Evolutionary conservation across 2,113 vertebrate genomes (phyloP).

Genomic region (Pterocles orientalis): DNA sequence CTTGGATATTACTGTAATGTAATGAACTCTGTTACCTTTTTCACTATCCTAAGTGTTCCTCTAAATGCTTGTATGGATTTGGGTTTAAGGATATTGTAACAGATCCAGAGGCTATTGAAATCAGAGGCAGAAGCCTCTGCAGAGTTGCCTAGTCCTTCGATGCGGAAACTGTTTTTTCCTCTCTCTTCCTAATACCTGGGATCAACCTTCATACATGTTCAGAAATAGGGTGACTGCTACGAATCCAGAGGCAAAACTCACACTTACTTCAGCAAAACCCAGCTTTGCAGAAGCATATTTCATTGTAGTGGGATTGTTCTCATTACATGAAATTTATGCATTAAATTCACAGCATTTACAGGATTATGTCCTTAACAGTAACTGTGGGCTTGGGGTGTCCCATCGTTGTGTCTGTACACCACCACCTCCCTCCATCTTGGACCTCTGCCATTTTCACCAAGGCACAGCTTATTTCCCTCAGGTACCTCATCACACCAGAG

Average conservation of each 20-base stretch:
- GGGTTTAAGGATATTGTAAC: not conserved
- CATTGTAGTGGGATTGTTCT: not conserved
- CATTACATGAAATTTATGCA: not conserved
- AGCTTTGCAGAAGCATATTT: not conserved
- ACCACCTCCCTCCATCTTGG: not conserved
- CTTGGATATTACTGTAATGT: constrained; percentile 28
- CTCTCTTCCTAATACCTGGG: not conserved
- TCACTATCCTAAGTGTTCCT: not conserved
- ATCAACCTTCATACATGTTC: not conserved
- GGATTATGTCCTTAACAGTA: not conserved
- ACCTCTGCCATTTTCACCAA: not conserved
- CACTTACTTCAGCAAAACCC: not conserved
- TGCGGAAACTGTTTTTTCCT: not conserved
- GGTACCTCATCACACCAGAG: not conserved
- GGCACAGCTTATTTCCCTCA: not conserved
- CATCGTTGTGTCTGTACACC: fast-evolving
- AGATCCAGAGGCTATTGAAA: not conserved
- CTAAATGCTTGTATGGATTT: constrained; percentile 12
- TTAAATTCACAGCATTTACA: not conserved
- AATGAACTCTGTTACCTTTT: constrained; percentile 21
- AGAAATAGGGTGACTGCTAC: not conserved
- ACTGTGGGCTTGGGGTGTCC: not conserved
- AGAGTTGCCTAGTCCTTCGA: not conserved
- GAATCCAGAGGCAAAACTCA: not conserved
- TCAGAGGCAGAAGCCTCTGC: not conserved